Evolutionary conservation across 2,888 invertebrate genomes (phyloP).

Genomic region (Trimorus sp.): DNA sequence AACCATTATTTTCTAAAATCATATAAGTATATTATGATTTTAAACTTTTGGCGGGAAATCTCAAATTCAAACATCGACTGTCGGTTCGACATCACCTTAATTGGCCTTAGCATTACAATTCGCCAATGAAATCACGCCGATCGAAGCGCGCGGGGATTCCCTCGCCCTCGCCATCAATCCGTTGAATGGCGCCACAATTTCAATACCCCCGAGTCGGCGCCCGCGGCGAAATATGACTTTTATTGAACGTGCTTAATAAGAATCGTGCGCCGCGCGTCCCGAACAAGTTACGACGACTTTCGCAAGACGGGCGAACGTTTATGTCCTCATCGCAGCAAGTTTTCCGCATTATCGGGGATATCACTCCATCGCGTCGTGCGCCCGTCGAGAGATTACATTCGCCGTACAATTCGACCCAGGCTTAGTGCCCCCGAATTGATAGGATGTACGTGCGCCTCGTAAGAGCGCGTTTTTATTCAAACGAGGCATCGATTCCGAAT

Average conservation of each 20-base stretch:
- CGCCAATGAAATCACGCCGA: too few species aligned
- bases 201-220: too few species aligned
- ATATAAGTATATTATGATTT: too few species aligned
- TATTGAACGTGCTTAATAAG: conserved; percentile 60
- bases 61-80: too few species aligned
- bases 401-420: conserved; percentile 93
- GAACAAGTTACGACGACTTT: conserved; percentile 46
- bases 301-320: conserved; percentile 48
- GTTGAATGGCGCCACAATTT: too few species aligned
- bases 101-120: too few species aligned
- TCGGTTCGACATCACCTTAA: too few species aligned
- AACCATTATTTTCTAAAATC: too few species aligned
- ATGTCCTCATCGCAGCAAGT: conserved; percentile 85
- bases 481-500: conserved; percentile 71
- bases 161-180: too few species aligned
- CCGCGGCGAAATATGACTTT: conserved; percentile 42
- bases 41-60: too few species aligned
- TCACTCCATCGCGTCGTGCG: conserved; percentile 94
- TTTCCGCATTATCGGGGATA: conserved; percentile 90
- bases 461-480: conserved; percentile 85
- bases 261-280: conserved; percentile 41
- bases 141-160: too few species aligned
- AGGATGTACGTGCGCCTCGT: conserved; percentile 85
- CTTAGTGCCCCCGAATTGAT: conserved; percentile 95
- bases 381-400: conserved; percentile 94